Evolutionary conservation across 1,140 invertebrate species (phyloP).

Genomic region (Steinernema khuongi): DNA sequence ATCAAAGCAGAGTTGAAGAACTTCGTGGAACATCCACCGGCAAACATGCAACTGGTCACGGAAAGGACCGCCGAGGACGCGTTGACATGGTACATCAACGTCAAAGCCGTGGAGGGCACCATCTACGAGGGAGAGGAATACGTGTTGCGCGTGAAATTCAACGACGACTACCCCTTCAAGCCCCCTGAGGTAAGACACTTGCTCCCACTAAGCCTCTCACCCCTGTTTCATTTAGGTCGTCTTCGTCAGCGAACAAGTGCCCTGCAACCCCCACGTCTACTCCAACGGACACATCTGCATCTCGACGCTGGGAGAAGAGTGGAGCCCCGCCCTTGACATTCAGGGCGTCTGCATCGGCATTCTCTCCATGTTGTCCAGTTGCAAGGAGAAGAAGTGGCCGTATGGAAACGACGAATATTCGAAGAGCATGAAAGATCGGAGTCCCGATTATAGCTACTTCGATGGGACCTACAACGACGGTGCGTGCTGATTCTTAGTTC

Average conservation of each 20-base stretch:
- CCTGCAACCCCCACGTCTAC: neutral
- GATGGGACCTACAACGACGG: neutral
- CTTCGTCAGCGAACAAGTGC: neutral
- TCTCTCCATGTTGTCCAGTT: neutral
- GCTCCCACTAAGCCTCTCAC: neutral
- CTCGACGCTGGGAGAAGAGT: neutral
- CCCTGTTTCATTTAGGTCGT: neutral
- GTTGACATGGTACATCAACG: conserved; percentile 81
- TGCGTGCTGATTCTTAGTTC: too few relatives aligned
- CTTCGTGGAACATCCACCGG: neutral
- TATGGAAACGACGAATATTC: neutral
- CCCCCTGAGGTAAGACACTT: conserved; percentile 84
- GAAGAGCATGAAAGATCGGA: neutral
- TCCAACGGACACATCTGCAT: neutral
- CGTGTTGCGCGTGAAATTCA: conserved; percentile 90
- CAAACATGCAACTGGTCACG: neutral
- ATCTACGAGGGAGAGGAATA: conserved; percentile 91
- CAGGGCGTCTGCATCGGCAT: neutral
- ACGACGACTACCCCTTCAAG: conserved; percentile 91
- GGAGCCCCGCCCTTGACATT: neutral
- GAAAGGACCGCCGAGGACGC: neutral
- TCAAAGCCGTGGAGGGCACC: conserved; percentile 85
- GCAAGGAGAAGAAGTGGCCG: neutral
- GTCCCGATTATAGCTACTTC: neutral
- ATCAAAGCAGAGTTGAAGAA: neutral